phyloP scores from a whole-genome alignment of 1,140 invertebrate genomes.

The Cepaea nemoralis region DNA sequence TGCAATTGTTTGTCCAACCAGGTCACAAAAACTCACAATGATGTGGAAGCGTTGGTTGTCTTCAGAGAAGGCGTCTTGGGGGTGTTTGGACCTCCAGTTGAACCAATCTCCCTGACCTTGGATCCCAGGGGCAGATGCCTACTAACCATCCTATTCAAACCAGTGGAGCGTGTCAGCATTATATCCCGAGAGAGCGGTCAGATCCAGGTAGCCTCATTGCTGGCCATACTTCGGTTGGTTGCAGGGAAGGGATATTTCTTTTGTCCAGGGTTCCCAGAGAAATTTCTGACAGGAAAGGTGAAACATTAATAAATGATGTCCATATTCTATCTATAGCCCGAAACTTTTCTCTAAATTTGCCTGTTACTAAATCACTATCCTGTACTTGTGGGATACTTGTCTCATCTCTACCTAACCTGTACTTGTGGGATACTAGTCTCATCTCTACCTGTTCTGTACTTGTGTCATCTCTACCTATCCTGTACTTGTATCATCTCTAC shows the following conservation, averaged over 20 bases:
- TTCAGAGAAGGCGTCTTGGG: constrained; percentile 16
- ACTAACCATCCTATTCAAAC: constrained; percentile 11
- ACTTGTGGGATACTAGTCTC: no score
- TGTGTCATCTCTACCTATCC: no score
- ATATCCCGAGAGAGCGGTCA: neutral
- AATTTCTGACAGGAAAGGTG: constrained; percentile 23
- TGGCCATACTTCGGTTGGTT: constrained; percentile 8
- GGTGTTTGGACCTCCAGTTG: constrained; percentile 23
- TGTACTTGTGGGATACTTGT: no score
- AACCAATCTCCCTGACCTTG: constrained; percentile 7
- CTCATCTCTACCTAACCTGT: no score
- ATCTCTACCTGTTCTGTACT: no score
- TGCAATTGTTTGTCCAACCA: neutral
- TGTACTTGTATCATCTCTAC: no score
- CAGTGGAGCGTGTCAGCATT: constrained; percentile 11
- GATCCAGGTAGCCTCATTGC: constrained; percentile 3
- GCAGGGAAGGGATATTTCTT: constrained; percentile 21
- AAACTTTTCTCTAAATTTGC: no score
- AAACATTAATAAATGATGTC: no score
- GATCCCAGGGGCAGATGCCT: constrained; percentile 14
- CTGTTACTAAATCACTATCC: no score
- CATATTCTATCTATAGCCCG: no score
- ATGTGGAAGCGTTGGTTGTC: constrained; percentile 5
- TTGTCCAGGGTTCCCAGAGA: constrained; percentile 20
- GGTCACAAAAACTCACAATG: constrained; percentile 12